These are phyloP conservation scores for Lordiphosa mommai DNA, from an alignment of 1,140 invertebrate species.

Conservation along the genomic window DNA sequence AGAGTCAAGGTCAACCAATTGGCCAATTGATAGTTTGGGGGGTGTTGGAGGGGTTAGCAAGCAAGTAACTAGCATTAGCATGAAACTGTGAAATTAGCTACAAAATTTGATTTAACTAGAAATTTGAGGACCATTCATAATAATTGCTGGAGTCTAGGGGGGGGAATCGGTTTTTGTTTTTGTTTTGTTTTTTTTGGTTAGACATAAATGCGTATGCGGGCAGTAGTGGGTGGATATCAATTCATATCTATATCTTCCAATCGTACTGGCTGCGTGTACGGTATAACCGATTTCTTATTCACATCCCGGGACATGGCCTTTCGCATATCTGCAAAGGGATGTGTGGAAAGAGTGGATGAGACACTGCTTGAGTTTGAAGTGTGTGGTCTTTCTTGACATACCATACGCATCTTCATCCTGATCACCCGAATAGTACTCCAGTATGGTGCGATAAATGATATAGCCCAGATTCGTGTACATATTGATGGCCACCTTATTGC, in stretches of 20 bases:
- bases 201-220: slow-evolving; percentile 63
- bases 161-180: not conserved
- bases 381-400: slow-evolving; percentile 80
- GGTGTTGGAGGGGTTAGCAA: slow-evolving; percentile 13
- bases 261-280: slow-evolving; percentile 94
- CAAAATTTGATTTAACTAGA: slow-evolving; percentile 21
- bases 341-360: not conserved
- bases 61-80: not conserved
- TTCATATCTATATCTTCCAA: slow-evolving; percentile 95
- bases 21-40: slow-evolving; percentile 2
- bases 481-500: slow-evolving; percentile 97
- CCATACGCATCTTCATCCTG: slow-evolving; percentile 99
- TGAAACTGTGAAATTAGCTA: slow-evolving; percentile 30
- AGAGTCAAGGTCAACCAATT: not conserved
- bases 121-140: slow-evolving; percentile 5
- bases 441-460: slow-evolving; percentile 95
- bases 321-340: slow-evolving; percentile 92
- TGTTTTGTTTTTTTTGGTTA: slow-evolving; percentile 11
- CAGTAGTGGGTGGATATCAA: slow-evolving; percentile 65
- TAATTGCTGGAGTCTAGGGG: not conserved
- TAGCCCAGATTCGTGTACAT: slow-evolving; percentile 99
- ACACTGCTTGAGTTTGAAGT: too few species aligned
- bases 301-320: slow-evolving; percentile 97
- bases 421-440: slow-evolving; percentile 98
- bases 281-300: slow-evolving; percentile 96